These are phyloP conservation scores for Lepus europaeus DNA, from an alignment of 2,113 vertebrate genomes.

Conservation along the genomic window DNA sequence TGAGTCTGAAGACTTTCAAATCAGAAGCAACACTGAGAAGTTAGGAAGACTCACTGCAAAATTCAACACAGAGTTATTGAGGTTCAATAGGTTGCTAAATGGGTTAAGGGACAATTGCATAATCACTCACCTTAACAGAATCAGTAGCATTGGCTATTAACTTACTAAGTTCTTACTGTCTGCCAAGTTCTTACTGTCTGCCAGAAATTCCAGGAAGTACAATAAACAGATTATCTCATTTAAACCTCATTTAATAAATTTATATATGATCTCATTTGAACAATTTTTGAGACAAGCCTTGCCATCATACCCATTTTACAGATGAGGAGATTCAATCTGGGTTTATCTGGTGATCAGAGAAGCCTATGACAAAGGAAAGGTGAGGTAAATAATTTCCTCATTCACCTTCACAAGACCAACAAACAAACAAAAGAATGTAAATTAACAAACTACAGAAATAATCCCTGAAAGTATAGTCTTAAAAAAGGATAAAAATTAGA, in stretches of 20 bases:
- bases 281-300: neutral
- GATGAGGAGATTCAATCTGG: neutral
- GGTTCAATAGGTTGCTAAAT: neutral
- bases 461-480: too few relatives aligned
- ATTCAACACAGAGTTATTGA: neutral
- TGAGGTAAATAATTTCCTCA: neutral
- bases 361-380: neutral
- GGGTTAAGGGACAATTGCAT: neutral
- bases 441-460: too few relatives aligned
- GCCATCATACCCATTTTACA: neutral
- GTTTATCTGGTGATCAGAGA: neutral
- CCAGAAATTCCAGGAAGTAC: neutral
- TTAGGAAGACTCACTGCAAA: neutral
- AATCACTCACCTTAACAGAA: neutral
- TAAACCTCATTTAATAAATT: neutral
- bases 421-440: too few relatives aligned
- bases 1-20: neutral
- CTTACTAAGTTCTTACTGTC: neutral
- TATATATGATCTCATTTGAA: slow-evolving; percentile 7
- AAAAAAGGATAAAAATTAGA: neutral
- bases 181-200: neutral
- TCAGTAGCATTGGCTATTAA: neutral
- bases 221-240: neutral
- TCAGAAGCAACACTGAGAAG: neutral
- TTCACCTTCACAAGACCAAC: slow-evolving; percentile 5